Conservation (phyloP, 1,140 invertebrate genomes). For the Diuraphis noxia region DNA sequence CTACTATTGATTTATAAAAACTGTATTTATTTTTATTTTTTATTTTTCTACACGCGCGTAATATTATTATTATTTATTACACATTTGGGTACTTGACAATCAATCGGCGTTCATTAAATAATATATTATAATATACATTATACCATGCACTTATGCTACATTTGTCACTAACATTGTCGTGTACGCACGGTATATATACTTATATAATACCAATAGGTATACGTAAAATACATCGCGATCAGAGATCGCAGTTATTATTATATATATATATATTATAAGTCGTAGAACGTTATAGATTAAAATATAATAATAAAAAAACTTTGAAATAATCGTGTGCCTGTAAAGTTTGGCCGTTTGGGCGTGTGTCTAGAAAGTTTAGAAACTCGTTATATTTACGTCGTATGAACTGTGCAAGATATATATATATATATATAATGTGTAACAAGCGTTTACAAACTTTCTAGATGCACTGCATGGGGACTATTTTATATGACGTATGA, state of each 20-base stretch:
- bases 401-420: neutral
- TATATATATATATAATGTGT: neutral
- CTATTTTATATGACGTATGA: neutral
- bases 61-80: neutral
- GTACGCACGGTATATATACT: neutral
- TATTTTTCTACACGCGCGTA: neutral
- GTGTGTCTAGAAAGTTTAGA: conserved; percentile 7
- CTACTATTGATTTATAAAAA: neutral
- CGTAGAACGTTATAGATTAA: neutral
- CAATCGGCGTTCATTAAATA: neutral
- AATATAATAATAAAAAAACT: neutral
- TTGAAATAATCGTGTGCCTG: neutral
- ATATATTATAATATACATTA: neutral
- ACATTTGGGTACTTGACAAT: neutral
- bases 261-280: no score
- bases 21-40: neutral
- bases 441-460: neutral
- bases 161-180: neutral
- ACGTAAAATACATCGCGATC: neutral
- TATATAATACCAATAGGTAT: neutral
- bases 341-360: no score
- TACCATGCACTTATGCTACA: neutral
- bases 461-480: neutral
- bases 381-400: neutral
- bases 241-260: neutral